Conservation (phyloP, 2,113 vertebrate genomes). For the Balaeniceps rex region DNA sequence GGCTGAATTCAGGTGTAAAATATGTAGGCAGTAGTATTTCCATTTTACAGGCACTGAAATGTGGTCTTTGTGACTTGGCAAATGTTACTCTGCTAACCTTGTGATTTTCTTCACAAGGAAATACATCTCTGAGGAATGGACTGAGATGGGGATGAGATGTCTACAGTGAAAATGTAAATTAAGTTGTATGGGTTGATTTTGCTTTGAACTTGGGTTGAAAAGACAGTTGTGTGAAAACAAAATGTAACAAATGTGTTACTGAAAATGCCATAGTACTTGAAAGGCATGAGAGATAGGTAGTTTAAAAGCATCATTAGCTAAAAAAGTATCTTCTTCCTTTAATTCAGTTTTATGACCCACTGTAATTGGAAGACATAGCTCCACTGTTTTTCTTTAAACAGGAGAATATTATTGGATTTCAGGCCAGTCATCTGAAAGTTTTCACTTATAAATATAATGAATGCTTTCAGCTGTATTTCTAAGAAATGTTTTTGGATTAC, state of each 20-base stretch:
- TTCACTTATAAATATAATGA: background rate
- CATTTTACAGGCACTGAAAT: background rate
- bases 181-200: background rate
- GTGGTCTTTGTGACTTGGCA: background rate
- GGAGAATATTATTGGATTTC: background rate
- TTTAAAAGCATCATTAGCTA: background rate
- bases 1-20: background rate
- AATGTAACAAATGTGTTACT: background rate
- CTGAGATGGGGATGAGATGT: background rate
- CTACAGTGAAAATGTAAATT: background rate
- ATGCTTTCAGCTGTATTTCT: conserved; percentile 18
- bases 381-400: background rate
- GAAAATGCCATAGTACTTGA: background rate
- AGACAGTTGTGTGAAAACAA: background rate
- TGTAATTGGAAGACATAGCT: background rate
- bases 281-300: background rate
- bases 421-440: background rate
- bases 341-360: background rate
- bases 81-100: background rate
- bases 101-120: background rate
- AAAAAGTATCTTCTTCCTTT: background rate
- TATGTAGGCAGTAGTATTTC: background rate
- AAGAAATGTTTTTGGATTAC: conserved; percentile 27
- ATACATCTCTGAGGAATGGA: background rate
- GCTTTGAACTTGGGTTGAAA: background rate